A percentile compares a stretch with the other conserved stretches of the same genome.
Conservation (phyloP, 1,140 invertebrate genomes). For the Drosophila orosa region DNA sequence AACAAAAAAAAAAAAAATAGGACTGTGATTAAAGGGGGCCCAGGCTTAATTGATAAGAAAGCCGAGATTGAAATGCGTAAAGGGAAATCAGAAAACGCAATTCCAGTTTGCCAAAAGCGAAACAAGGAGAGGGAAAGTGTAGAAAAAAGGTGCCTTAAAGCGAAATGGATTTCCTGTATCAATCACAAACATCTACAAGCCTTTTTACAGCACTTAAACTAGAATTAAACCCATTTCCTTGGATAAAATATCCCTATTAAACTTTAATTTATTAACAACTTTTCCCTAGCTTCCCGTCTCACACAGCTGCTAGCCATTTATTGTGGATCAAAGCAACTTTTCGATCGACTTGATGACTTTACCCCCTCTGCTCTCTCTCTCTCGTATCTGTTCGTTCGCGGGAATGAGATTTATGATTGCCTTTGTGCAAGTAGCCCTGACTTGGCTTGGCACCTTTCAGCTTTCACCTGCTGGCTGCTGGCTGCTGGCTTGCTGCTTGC, state of each 20-base stretch:
- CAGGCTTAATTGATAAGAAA: constrained; percentile 44
- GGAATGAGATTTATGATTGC: constrained; percentile 50
- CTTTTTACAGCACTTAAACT: background rate
- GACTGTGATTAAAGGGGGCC: constrained; percentile 17
- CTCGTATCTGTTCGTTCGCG: constrained; percentile 11
- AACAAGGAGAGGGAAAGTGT: background rate
- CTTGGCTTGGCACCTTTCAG: constrained; percentile 41
- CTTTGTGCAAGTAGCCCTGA: constrained; percentile 37
- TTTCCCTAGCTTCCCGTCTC: background rate
- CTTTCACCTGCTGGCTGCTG: constrained; percentile 2
- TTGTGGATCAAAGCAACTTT: constrained; percentile 31
- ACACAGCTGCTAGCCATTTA: constrained; percentile 21
- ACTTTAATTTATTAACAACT: background rate
- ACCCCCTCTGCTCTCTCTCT: no score
- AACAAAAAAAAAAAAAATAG: background rate
- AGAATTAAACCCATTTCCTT: background rate
- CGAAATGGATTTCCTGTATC: background rate
- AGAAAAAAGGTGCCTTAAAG: background rate
- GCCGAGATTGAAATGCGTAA: constrained; percentile 40
- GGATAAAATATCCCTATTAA: background rate
- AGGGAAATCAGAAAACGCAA: constrained; percentile 34
- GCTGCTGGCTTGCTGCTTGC: constrained; percentile 7
- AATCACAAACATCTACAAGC: background rate
- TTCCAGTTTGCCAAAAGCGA: constrained; percentile 12
- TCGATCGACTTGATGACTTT: constrained; percentile 40